Base-by-base conservation (phyloP, 2,113 vertebrate genomes). In the Nycticorax nycticorax region DNA sequence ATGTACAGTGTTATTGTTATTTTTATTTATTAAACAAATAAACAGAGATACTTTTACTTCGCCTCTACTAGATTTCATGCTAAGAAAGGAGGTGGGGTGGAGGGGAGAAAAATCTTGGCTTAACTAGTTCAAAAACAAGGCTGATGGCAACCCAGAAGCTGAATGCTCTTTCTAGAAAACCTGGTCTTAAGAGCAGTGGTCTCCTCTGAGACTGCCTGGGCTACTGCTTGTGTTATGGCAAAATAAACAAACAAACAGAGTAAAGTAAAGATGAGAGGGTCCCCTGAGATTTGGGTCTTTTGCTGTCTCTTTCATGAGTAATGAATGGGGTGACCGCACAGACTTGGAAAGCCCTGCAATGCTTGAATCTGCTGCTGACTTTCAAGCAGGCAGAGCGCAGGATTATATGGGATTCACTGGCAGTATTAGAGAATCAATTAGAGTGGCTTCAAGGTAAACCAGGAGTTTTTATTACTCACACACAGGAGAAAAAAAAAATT, bases 161-260 rank as follows among this genome's bases (percentile, higher is more conserved):
- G 80, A 95, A 53, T 84, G 80, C 48, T 97, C 93, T 97, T 97
- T 97, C 97, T 93, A 98, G 96, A 97, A 98, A 97, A 91, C 22
- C 33, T 67, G 18, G 50, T 59, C n/a, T 86, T 96, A 89, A 82
- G 88, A 89, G 89, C 63, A 64, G 24, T 76, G 43, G 79, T 89
- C 21, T 96, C 85, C 74, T 93, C 59, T 93, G 95, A 89, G 60
- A 92, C 77, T 5, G 35, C 52, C 68, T 89, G 43, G 89, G 74
- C 81, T 95, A 45, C 86, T 95, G 89, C 64, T 85, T 92, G 88
- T 95, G 60, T 92, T 97, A 91, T 63, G 91, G 95, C 92, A 97
- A 96, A 95, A 95, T 87, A 97, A 98, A 97, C 96, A 97, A 98
- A 98, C 91, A 97, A 97, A 91, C 76, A 97, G 80, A 97, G 89